Base-by-base conservation (phyloP, 2,113 vertebrate genomes). In the Mixornis gularis region DNA sequence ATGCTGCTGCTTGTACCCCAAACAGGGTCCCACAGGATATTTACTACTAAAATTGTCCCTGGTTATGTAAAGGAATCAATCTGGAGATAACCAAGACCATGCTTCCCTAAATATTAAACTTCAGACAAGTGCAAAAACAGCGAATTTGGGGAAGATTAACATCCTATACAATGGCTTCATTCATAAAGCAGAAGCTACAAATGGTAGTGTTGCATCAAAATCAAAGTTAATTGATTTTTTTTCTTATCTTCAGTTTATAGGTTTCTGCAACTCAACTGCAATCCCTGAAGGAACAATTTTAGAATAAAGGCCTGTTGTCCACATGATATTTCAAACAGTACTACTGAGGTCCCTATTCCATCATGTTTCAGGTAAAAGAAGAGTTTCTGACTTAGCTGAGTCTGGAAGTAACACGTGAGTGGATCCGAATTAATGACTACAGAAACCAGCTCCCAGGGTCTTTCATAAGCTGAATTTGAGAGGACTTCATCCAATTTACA, bases 1-100 rank as follows among this genome's bases (percentile, higher is more conserved):
- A 0, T 79, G 90, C 89, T 94, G 93, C 74, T 88, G 87, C 94
- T 74, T 25, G 92, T 81, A 96, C 74, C 64, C 78, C 87, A 95
- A 91, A 91, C 55, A 90, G 79, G 71, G 84, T 94, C 89, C 70
- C 83, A 80, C 12, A 55, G 49, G 36, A 30, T n/a, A 81, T 84
- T 78, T 87, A 65, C 63, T 91, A 60, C 64, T 89, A 73, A 78
- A 85, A 87, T 63, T 78, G 79, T 58, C 93, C 46, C 83, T 72
- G n/a, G 19, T 70, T 87, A 80, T 21, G 44, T 32, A 80, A 95
- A 91, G 64, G n/a, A 89, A 85, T 66, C 48, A 85, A 70, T 64
- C 64, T 79, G 79, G 43, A 74, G 70, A 40, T 22, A 46, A 77
- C 73, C 38, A 87, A 63, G 17, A 79, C 29, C 8, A 49, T 8